These are phyloP conservation scores for Salpingus planirostris DNA, from an alignment of 2,888 invertebrate species.

Conservation along the genomic window DNA sequence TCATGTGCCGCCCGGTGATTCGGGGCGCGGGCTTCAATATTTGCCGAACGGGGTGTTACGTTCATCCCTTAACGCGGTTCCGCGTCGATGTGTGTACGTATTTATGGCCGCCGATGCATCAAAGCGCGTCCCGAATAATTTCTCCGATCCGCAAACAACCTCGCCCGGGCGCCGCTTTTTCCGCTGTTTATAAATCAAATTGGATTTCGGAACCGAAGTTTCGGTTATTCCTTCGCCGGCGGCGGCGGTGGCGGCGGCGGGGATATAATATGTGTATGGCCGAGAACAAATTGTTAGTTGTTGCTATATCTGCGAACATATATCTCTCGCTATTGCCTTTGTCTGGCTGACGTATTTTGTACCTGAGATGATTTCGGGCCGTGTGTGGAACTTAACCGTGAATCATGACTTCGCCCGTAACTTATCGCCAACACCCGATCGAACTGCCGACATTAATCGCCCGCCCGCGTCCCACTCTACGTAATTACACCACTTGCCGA, in stretches of 20 bases:
- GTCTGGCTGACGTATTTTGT: slow-evolving; percentile 23
- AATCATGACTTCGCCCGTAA: slow-evolving; percentile 19
- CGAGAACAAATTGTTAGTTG: slow-evolving; percentile 34
- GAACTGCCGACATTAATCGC: background rate
- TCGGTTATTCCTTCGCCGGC: slow-evolving; percentile 27
- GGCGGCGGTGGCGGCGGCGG: too few species aligned
- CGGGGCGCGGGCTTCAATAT: slow-evolving; percentile 1
- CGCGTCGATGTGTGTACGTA: slow-evolving; percentile 40
- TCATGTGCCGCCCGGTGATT: slow-evolving; percentile 1
- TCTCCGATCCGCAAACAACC: slow-evolving; percentile 35
- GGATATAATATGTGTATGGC: slow-evolving; percentile 23
- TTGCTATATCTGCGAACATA: background rate
- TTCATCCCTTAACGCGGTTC: slow-evolving; percentile 31
- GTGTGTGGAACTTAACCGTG: slow-evolving; percentile 15
- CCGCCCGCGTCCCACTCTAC: background rate
- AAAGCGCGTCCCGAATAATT: slow-evolving; percentile 37
- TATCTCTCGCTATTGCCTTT: background rate
- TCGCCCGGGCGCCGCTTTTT: slow-evolving; percentile 29
- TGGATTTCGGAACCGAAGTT: slow-evolving; percentile 31
- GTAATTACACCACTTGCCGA: too few species aligned
- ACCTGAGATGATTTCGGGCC: slow-evolving; percentile 23
- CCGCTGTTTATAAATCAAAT: slow-evolving; percentile 40
- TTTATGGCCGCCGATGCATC: slow-evolving; percentile 39
- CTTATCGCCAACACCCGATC: background rate
- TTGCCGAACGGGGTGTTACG: slow-evolving; percentile 20